Percentiles rank a stretch among this genome's conserved stretches.
phyloP scores from a whole-genome alignment of 2,797 vertebrate species.

The Psittacula echo region DNA sequence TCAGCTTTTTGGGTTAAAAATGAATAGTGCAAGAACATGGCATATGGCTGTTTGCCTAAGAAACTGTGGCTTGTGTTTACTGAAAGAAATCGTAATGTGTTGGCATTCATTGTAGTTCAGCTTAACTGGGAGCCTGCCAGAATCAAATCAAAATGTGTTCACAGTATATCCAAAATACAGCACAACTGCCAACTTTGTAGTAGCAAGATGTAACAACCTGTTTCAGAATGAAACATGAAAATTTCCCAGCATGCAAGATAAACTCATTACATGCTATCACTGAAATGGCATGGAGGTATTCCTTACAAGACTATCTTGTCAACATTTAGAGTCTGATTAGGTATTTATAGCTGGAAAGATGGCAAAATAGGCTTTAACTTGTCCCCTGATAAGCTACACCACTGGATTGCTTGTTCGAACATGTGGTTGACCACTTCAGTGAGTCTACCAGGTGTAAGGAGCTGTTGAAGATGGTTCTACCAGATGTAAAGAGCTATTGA shows the following conservation, averaged over 20 bases:
- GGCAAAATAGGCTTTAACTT: neutral
- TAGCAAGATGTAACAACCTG: constrained; percentile 34
- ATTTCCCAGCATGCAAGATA: neutral
- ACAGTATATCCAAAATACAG: constrained; percentile 42
- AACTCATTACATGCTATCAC: neutral
- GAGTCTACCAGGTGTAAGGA: neutral
- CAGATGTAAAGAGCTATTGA: neutral
- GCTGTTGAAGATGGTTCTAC: neutral
- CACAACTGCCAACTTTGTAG: constrained; percentile 41
- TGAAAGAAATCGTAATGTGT: constrained; percentile 35
- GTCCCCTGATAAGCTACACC: neutral
- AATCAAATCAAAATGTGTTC: constrained; percentile 47
- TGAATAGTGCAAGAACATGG: neutral
- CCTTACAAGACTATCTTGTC: neutral
- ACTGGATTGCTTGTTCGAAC: neutral
- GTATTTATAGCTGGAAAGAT: neutral
- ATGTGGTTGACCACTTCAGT: neutral
- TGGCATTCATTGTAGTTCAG: constrained; percentile 48
- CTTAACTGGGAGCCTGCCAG: constrained; percentile 65
- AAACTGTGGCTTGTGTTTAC: constrained; percentile 41
- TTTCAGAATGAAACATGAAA: neutral
- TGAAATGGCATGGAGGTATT: neutral
- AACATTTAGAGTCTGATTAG: neutral
- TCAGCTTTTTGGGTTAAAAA: constrained; percentile 11
- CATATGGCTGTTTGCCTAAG: constrained; percentile 57